Evolutionary conservation across 1,140 invertebrate species (phyloP).

Genomic region (Atta texana): DNA sequence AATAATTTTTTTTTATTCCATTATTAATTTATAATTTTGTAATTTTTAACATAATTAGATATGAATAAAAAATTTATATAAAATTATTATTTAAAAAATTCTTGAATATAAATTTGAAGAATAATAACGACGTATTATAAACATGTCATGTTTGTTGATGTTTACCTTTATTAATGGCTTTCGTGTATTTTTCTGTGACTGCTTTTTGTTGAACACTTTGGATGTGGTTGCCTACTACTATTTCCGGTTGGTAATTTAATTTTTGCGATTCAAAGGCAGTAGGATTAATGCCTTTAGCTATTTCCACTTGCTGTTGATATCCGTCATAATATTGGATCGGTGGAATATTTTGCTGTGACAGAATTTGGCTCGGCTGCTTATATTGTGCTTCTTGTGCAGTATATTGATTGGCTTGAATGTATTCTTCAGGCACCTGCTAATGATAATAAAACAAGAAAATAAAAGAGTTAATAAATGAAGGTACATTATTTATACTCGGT

Average conservation of each 20-base stretch:
- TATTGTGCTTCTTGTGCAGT: conserved; percentile 46
- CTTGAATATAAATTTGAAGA: not conserved
- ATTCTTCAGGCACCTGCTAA: conserved; percentile 71
- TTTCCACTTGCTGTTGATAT: conserved; percentile 69
- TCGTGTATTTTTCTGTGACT: conserved; percentile 74
- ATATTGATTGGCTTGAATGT: conserved; percentile 63
- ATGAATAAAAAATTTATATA: not conserved
- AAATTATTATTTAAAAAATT: conserved; percentile 13
- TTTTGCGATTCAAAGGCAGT: conserved; percentile 73
- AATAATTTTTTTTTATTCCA: not conserved
- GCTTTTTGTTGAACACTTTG: conserved; percentile 80
- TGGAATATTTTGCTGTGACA: conserved; percentile 61
- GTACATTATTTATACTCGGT: not conserved
- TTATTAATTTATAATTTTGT: not conserved
- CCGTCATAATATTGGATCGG: conserved; percentile 69
- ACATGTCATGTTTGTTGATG: not conserved
- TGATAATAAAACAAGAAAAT: conserved; percentile 22
- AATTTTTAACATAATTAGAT: conserved; percentile 4
- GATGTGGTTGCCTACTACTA: conserved; percentile 79
- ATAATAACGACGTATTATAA: conserved; percentile 12
- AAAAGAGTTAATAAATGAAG: not conserved
- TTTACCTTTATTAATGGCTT: conserved; percentile 76
- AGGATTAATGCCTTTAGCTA: conserved; percentile 61
- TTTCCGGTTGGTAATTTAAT: conserved; percentile 78
- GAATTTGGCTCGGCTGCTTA: conserved; percentile 59